Conservation (phyloP, 2,113 vertebrate genomes). For the Ceyx margarethae region DNA sequence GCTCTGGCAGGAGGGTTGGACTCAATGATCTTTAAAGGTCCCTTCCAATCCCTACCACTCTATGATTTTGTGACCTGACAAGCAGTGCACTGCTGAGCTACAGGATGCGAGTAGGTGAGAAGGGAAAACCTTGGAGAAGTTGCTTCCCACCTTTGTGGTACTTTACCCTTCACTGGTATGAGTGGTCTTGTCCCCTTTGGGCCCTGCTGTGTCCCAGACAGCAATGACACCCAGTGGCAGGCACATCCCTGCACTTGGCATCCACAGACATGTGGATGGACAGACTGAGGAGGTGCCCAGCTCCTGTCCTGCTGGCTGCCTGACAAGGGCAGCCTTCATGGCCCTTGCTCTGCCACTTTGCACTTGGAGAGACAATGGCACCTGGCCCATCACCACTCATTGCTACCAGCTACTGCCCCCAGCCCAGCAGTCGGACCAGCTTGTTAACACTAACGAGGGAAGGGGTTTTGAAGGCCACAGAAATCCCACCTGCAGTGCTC, state of each 20-base stretch:
- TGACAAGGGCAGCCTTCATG: background rate
- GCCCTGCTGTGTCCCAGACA: accelerated
- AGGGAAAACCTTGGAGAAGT: background rate
- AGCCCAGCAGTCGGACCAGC: accelerated
- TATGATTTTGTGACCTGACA: background rate
- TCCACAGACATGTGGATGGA: accelerated
- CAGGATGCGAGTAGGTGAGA: accelerated
- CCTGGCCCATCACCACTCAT: background rate
- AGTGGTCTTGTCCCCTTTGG: background rate
- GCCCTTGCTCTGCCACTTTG: accelerated
- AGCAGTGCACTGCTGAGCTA: background rate
- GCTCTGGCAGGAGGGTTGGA: no score
- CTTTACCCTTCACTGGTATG: background rate
- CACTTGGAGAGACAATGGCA: accelerated
- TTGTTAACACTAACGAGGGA: accelerated
- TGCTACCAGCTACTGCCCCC: background rate
- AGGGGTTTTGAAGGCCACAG: background rate
- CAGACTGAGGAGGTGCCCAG: background rate
- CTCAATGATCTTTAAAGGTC: no score
- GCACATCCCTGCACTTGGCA: background rate
- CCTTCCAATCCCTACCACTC: no score
- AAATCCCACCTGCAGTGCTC: background rate
- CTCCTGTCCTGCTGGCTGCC: accelerated
- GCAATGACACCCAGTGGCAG: accelerated
- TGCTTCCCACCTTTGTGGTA: background rate